Evolutionary conservation across 2,113 vertebrate genomes (phyloP).

Genomic region (Hippocampus barbouri): DNA sequence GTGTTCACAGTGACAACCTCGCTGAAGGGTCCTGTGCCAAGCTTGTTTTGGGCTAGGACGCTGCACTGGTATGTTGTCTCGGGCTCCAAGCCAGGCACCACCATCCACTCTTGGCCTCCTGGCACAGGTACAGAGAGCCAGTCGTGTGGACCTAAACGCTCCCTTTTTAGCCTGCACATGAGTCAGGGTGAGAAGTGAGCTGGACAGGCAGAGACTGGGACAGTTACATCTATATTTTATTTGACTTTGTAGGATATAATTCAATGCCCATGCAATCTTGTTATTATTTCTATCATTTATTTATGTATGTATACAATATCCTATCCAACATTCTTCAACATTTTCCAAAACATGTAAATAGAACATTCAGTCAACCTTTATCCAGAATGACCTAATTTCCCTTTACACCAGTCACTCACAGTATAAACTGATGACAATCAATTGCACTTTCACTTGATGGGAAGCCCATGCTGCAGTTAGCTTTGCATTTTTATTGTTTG

Average conservation of each 20-base stretch:
- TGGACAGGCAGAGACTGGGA: not conserved
- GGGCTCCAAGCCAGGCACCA: slow-evolving; percentile 88
- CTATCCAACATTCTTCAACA: too few relatives aligned
- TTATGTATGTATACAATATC: too few relatives aligned
- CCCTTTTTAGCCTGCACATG: slow-evolving; percentile 88
- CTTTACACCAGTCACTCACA: not conserved
- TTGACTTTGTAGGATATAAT: not conserved
- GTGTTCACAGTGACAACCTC: slow-evolving; percentile 99
- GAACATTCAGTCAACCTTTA: not conserved
- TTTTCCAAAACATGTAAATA: not conserved
- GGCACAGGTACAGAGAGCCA: slow-evolving; percentile 90
- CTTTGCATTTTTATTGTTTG: slow-evolving; percentile 44
- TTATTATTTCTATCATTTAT: not conserved
- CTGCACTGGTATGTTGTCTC: slow-evolving; percentile 98
- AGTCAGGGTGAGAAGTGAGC: slow-evolving; percentile 28
- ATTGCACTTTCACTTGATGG: slow-evolving; percentile 35
- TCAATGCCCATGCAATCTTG: not conserved
- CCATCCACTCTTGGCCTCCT: slow-evolving; percentile 82
- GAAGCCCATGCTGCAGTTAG: slow-evolving; percentile 55
- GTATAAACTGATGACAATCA: slow-evolving; percentile 11
- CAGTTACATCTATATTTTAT: not conserved
- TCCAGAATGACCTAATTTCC: not conserved
- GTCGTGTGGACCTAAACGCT: slow-evolving; percentile 92
- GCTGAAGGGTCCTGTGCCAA: slow-evolving; percentile 97
- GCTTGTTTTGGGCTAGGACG: slow-evolving; percentile 94